phyloP scores from a whole-genome alignment of 2,113 vertebrate genomes.

The Circaetus gallicus region DNA sequence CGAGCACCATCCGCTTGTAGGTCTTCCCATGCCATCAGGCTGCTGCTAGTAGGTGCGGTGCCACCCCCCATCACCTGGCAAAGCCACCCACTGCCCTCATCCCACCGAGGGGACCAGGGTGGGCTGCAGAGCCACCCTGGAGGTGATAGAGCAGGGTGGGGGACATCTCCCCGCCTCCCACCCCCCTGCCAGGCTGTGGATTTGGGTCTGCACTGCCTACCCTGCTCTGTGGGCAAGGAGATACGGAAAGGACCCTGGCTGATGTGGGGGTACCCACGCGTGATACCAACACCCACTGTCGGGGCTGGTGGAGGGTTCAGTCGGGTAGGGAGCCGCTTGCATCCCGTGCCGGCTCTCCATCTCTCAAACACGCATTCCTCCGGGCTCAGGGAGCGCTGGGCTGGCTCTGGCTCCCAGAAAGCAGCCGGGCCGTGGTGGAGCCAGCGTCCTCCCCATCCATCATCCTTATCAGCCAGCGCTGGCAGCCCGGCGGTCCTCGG shows the following conservation, averaged over 20 bases:
- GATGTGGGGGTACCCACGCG: neutral
- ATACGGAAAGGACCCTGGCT: neutral
- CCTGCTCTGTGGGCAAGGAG: neutral
- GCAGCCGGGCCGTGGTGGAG: constrained; percentile 82
- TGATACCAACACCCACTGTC: neutral
- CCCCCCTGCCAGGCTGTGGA: fast-evolving
- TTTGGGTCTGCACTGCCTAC: neutral
- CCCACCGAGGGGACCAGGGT: neutral
- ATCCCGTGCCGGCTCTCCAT: neutral
- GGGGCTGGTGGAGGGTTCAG: neutral
- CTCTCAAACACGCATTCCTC: constrained; percentile 48
- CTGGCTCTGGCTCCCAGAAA: constrained; percentile 82
- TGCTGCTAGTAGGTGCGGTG: neutral
- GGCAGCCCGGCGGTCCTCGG: constrained; percentile 74
- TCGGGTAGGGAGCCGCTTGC: neutral
- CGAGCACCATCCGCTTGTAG: fast-evolving
- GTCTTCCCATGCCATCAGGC: neutral
- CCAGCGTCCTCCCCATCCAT: constrained; percentile 88
- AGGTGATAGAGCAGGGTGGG: neutral
- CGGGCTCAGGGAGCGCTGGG: constrained; percentile 56
- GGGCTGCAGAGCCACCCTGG: neutral
- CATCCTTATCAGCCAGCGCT: constrained; percentile 89
- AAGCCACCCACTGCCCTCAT: neutral
- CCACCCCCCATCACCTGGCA: neutral
- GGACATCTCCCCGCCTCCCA: neutral